phyloP scores from a whole-genome alignment of 2,797 vertebrate genomes.

The Sarcoramphus papa region DNA sequence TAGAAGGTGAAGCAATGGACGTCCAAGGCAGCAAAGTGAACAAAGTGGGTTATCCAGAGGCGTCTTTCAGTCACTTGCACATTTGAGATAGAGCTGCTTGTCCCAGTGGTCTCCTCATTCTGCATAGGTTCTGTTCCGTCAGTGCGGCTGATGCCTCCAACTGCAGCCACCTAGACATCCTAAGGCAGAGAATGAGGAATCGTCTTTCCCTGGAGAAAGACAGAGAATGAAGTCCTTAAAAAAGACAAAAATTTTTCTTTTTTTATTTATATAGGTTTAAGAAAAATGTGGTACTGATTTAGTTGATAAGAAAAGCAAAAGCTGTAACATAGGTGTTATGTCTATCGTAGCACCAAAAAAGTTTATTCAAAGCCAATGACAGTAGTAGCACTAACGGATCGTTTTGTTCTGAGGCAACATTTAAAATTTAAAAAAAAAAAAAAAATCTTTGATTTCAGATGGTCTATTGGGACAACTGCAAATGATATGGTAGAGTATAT shows the following conservation, averaged over 20 bases:
- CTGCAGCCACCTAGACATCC: neutral
- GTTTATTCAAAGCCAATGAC: neutral
- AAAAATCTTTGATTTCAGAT: neutral
- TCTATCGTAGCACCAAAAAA: neutral
- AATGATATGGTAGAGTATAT: neutral
- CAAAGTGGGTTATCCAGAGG: neutral
- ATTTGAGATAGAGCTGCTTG: neutral
- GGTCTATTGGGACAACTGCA: neutral
- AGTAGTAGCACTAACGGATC: neutral
- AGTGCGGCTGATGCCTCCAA: fast-evolving
- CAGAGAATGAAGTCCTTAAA: neutral
- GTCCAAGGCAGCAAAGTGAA: neutral
- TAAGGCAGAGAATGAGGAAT: neutral
- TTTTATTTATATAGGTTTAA: neutral
- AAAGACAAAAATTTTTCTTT: neutral
- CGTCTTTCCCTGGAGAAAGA: neutral
- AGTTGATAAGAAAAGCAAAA: neutral
- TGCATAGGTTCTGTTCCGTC: neutral
- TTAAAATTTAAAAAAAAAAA: neutral
- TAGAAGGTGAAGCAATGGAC: neutral
- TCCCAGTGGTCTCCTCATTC: neutral
- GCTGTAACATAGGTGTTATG: neutral
- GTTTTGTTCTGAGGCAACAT: neutral
- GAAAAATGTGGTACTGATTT: neutral
- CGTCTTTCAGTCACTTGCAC: neutral